A percentile compares a stretch with the other conserved stretches of the same genome.
These are phyloP conservation scores for Phenganax marumi DNA, from an alignment of 92 coral and sea anemone species.

Conservation along the genomic window DNA sequence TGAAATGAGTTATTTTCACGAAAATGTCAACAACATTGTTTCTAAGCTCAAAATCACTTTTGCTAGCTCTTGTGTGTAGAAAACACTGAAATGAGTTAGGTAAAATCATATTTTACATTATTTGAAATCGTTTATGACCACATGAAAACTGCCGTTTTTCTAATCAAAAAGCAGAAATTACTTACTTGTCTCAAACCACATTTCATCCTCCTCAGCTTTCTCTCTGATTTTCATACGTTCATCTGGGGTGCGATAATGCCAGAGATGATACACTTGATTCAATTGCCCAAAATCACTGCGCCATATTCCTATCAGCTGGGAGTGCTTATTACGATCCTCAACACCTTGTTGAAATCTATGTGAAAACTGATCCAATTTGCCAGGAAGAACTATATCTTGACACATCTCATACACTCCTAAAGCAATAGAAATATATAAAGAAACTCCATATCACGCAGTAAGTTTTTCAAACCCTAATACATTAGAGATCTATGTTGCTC, in stretches of 20 bases:
- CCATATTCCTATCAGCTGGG: constrained; percentile 85
- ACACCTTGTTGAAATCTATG: constrained; percentile 77
- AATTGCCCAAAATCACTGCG: constrained; percentile 70
- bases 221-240: constrained; percentile 62
- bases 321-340: constrained; percentile 65
- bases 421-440: background rate
- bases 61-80: too few species aligned
- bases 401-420: constrained; percentile 87
- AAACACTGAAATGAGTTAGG: too few species aligned
- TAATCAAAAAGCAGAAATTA: background rate
- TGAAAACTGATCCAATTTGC: constrained; percentile 70
- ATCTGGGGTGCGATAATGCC: constrained; percentile 76
- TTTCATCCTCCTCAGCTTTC: constrained; percentile 62
- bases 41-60: too few species aligned
- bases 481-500: too few species aligned
- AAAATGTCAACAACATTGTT: too few species aligned
- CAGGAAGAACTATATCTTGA: constrained; percentile 62
- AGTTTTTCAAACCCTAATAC: too few species aligned
- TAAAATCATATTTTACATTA: too few species aligned
- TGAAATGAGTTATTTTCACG: too few species aligned
- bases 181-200: constrained; percentile 83
- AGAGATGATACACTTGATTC: constrained; percentile 61
- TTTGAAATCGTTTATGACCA: background rate
- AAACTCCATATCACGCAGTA: too few species aligned
- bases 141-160: background rate